Percentiles rank a stretch among this genome's conserved stretches.
Evolutionary conservation across 2,888 invertebrate species (phyloP).

Genomic region (Nomada ruficornis): DNA sequence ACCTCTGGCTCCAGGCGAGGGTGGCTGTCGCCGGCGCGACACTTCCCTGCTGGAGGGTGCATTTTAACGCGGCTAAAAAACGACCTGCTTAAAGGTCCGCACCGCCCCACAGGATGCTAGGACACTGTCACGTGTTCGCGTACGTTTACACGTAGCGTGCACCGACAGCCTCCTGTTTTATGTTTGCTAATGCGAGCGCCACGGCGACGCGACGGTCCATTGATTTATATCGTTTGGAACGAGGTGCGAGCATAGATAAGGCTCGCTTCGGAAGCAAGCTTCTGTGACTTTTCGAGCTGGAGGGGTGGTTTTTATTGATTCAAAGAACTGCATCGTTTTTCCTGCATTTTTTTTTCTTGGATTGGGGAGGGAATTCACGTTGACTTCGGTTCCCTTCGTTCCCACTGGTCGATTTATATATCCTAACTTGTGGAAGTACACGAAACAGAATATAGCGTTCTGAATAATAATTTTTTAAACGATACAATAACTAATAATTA

Average conservation of each 20-base stretch:
- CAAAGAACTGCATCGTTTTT: too few species aligned
- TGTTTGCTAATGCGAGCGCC: constrained; percentile 60
- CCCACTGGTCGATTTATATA: too few species aligned
- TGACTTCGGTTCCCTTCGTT: too few species aligned
- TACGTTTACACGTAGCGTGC: constrained; percentile 2
- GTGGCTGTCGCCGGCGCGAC: constrained; percentile 61
- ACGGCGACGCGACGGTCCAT: constrained; percentile 28
- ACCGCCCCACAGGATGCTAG: constrained; percentile 38
- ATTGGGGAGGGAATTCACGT: too few species aligned
- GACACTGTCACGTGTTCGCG: constrained; percentile 8
- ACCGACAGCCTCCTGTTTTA: constrained; percentile 50
- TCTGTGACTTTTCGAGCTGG: too few species aligned
- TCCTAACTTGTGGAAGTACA: too few species aligned
- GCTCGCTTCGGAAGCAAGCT: background rate
- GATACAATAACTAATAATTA: too few species aligned
- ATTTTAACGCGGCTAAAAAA: constrained; percentile 73
- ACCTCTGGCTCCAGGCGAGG: constrained; percentile 52
- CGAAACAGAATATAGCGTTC: too few species aligned
- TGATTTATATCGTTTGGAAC: constrained; percentile 59
- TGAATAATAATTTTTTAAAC: too few species aligned
- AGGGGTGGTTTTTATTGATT: background rate
- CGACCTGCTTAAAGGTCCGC: constrained; percentile 62
- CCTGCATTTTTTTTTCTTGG: too few species aligned
- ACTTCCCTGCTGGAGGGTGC: constrained; percentile 67
- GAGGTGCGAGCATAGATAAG: constrained; percentile 47